Percentiles rank a stretch among this genome's conserved stretches.
These are phyloP conservation scores for Sarcophaga bullata DNA, from an alignment of 1,140 invertebrate species.

Conservation along the genomic window DNA sequence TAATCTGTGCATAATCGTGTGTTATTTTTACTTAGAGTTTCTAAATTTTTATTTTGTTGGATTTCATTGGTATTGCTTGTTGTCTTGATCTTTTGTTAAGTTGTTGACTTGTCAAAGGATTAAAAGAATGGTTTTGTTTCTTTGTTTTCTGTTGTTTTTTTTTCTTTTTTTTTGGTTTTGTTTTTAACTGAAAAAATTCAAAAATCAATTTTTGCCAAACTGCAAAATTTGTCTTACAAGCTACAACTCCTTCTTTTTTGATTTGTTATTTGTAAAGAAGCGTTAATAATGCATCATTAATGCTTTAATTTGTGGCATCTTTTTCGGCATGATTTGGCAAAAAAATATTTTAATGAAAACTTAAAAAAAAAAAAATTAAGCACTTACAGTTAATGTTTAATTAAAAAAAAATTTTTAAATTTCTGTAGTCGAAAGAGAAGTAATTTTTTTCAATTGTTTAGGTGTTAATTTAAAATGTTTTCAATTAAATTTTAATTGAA, in stretches of 20 bases:
- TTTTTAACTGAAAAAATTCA: neutral
- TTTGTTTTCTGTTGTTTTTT: neutral
- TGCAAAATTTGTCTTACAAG: slow-evolving; percentile 13
- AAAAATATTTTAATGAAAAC: neutral
- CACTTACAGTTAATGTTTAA: no score
- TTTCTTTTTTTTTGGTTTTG: no score
- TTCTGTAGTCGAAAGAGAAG: no score
- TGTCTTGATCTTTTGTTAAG: slow-evolving; percentile 30
- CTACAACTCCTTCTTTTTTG: neutral
- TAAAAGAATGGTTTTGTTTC: neutral
- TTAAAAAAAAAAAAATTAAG: neutral
- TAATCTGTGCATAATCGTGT: slow-evolving; percentile 25
- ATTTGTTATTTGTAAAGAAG: slow-evolving; percentile 42
- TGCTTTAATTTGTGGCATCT: slow-evolving; percentile 47
- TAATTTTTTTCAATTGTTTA: no score
- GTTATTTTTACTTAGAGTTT: slow-evolving; percentile 27
- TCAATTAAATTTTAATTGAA: no score
- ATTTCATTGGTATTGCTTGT: neutral
- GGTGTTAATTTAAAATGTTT: no score
- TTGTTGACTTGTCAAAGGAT: slow-evolving; percentile 37
- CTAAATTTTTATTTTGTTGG: neutral
- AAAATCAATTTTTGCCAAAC: slow-evolving; percentile 1
- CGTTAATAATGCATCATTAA: slow-evolving; percentile 66
- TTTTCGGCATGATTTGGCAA: slow-evolving; percentile 30
- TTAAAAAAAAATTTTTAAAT: no score